A percentile compares a stretch with the other conserved stretches of the same genome.
These are phyloP conservation scores for Lucinisca nassula DNA, from an alignment of 2,888 invertebrate species.

Conservation along the genomic window DNA sequence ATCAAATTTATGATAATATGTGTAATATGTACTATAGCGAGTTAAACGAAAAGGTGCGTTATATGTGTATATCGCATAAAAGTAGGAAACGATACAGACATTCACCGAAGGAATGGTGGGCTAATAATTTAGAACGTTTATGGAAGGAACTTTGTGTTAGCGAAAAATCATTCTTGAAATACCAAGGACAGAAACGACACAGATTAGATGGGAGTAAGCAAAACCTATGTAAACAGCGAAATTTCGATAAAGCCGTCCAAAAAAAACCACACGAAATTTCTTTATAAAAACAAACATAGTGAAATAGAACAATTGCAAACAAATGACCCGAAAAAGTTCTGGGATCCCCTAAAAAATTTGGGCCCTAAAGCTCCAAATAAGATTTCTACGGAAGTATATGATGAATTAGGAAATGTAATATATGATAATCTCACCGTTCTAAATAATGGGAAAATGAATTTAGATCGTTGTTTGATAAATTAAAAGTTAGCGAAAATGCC, in stretches of 20 bases:
- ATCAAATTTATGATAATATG: no score
- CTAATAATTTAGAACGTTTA: no score
- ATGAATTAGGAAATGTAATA: not conserved
- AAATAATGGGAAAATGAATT: not conserved
- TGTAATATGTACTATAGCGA: no score
- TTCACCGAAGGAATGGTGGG: not conserved
- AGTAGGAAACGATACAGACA: not conserved
- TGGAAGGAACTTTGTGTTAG: no score
- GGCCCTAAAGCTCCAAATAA: not conserved
- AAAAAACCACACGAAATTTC: not conserved
- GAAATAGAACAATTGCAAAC: not conserved
- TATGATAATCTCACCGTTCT: not conserved
- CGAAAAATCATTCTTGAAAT: no score
- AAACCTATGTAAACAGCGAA: not conserved
- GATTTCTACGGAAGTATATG: not conserved
- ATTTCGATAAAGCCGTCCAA: not conserved
- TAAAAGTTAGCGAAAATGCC: not conserved
- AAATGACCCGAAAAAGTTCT: not conserved
- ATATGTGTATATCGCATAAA: not conserved
- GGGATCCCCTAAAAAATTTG: not conserved
- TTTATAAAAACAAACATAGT: not conserved
- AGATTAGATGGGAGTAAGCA: not conserved
- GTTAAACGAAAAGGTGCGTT: no score
- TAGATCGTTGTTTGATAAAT: not conserved
- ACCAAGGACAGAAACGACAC: not conserved